Evolutionary conservation across 2,888 invertebrate species (phyloP).

Genomic region (Pherbina coryleti): DNA sequence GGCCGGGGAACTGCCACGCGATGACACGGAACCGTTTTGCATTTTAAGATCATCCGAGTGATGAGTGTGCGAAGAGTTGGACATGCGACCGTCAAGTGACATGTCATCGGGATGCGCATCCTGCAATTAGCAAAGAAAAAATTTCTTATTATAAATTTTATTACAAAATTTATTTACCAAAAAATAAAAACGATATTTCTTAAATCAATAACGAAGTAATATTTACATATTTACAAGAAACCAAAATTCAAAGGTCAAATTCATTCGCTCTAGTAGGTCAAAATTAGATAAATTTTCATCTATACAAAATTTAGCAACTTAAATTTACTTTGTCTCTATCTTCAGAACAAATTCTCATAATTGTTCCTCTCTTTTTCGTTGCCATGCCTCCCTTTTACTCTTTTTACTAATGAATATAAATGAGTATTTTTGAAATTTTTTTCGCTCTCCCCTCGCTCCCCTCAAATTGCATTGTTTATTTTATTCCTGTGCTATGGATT

Average conservation of each 20-base stretch:
- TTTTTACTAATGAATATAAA: conserved; percentile 13
- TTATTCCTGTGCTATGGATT: conserved; percentile 3
- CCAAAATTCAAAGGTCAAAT: too few relatives aligned
- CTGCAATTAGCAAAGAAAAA: conserved; percentile 45
- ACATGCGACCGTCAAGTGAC: conserved; percentile 64
- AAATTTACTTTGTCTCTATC: background rate
- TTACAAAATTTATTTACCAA: too few relatives aligned
- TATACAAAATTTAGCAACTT: background rate
- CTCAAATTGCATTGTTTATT: background rate
- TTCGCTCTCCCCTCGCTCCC: background rate
- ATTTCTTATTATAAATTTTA: background rate
- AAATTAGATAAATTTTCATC: too few relatives aligned
- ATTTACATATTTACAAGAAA: too few relatives aligned
- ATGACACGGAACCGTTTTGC: conserved; percentile 65
- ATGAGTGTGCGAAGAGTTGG: conserved; percentile 60
- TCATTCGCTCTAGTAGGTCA: too few relatives aligned
- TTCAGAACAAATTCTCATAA: background rate
- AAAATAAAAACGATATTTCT: too few relatives aligned
- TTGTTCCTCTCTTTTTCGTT: background rate
- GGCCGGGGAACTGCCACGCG: conserved; percentile 67
- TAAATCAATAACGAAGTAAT: too few relatives aligned
- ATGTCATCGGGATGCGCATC: conserved; percentile 64
- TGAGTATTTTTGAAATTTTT: background rate
- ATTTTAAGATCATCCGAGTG: conserved; percentile 65
- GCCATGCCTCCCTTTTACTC: background rate